Percentiles rank a stretch among this genome's conserved stretches.
Evolutionary conservation across 2,888 invertebrate genomes (phyloP).

Genomic region (Leptopilina myrica): DNA sequence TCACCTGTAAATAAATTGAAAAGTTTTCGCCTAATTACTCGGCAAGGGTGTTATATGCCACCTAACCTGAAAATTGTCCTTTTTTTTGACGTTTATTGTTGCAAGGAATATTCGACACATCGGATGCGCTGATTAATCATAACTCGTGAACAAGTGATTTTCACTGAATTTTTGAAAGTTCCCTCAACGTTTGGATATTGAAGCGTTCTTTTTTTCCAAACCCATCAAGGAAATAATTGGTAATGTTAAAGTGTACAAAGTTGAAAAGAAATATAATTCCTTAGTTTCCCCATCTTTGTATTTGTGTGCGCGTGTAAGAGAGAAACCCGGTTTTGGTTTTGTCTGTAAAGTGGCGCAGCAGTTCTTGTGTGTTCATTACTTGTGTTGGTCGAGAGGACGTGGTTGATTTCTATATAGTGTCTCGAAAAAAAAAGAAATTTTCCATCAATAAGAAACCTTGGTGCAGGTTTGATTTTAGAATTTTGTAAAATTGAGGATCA

Average conservation of each 20-base stretch:
- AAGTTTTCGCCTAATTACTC: too few relatives aligned
- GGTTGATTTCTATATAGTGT: constrained; percentile 9
- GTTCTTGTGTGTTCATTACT: neutral
- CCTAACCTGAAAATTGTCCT: too few relatives aligned
- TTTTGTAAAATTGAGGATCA: neutral
- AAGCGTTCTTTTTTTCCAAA: neutral
- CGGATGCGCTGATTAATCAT: constrained; percentile 28
- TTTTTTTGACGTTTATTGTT: neutral
- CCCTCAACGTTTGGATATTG: neutral
- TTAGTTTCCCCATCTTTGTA: neutral
- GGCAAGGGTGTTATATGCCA: too few relatives aligned
- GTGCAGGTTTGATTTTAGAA: neutral
- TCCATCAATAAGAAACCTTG: neutral
- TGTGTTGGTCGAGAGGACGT: neutral
- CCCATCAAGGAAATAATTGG: constrained; percentile 20
- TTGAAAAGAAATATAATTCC: neutral
- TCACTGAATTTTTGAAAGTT: neutral
- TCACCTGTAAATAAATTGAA: too few relatives aligned
- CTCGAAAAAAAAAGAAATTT: neutral
- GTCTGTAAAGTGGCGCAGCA: constrained; percentile 33
- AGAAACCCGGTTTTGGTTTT: too few relatives aligned
- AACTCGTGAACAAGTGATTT: constrained; percentile 23
- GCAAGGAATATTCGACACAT: neutral
- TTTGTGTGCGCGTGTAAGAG: neutral
- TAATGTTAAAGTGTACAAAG: constrained; percentile 3